Evolutionary conservation across 2,113 vertebrate species (phyloP).

Genomic region (Oreamnos americanus): DNA sequence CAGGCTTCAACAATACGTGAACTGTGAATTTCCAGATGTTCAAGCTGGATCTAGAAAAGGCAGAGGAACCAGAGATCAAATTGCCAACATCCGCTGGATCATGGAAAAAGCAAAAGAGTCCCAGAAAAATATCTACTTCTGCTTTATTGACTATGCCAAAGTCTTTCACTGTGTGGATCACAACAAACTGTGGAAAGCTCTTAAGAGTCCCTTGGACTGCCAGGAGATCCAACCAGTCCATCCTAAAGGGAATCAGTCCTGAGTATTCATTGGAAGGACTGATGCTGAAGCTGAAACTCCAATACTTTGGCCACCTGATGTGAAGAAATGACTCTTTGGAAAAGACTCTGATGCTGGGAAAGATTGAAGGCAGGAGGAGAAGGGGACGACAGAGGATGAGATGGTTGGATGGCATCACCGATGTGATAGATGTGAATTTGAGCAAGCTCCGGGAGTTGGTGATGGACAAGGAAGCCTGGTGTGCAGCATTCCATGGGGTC

Average conservation of each 20-base stretch:
- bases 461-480: not conserved
- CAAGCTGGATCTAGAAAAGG: not conserved
- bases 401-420: not conserved
- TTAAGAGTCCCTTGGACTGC: not conserved
- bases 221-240: not conserved
- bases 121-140: not conserved
- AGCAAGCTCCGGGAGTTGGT: not conserved
- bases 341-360: not conserved
- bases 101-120: not conserved
- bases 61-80: not conserved
- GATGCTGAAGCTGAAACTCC: not conserved
- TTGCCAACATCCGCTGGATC: not conserved
- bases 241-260: not conserved
- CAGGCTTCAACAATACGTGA: not conserved
- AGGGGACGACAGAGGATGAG: not conserved
- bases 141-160: not conserved
- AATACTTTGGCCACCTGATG: not conserved
- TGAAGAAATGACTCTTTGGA: not conserved
- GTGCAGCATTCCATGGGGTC: not conserved
- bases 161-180: not conserved
- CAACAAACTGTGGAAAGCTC: not conserved
- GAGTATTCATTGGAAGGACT: not conserved
- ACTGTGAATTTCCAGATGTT: not conserved
- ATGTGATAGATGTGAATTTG: not conserved
- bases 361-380: not conserved